Conservation (phyloP, 2,888 invertebrate genomes). For the Caenorhabditis virilis region DNA sequence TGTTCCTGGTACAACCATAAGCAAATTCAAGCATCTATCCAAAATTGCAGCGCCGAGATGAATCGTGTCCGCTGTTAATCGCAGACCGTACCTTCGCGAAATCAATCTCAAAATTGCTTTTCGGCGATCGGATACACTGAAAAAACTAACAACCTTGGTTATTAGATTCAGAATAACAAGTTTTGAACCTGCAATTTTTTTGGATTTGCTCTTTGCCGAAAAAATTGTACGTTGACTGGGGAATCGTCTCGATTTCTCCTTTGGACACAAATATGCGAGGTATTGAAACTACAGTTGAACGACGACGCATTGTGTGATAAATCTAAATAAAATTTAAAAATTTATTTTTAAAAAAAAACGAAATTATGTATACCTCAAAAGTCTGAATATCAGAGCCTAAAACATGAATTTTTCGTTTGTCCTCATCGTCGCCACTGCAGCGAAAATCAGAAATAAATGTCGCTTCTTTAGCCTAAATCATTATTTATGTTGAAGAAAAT, state of each 20-base stretch:
- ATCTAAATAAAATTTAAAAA: not conserved
- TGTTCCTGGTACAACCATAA: slow-evolving; percentile 3
- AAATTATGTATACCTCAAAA: too few relatives aligned
- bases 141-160: too few relatives aligned
- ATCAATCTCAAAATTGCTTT: not conserved
- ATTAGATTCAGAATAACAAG: too few relatives aligned
- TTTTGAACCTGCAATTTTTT: not conserved
- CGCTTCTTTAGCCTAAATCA: not conserved
- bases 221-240: not conserved
- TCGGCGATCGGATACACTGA: not conserved
- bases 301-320: slow-evolving; percentile 11
- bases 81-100: not conserved
- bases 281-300: slow-evolving; percentile 6
- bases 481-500: too few relatives aligned
- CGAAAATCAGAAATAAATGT: not conserved
- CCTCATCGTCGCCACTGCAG: not conserved
- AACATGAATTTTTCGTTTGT: too few relatives aligned
- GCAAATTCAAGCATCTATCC: slow-evolving; percentile 16
- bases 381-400: too few relatives aligned
- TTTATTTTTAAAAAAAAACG: too few relatives aligned
- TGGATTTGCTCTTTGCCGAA: not conserved
- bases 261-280: slow-evolving; percentile 4
- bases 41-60: slow-evolving; percentile 16
- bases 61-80: slow-evolving; percentile 9
- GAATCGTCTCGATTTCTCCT: not conserved